Evolutionary conservation across 2,888 invertebrate species (phyloP), one percentile per base, ranked within the genome.

Genomic region (Cacoxenus indagator): DNA sequence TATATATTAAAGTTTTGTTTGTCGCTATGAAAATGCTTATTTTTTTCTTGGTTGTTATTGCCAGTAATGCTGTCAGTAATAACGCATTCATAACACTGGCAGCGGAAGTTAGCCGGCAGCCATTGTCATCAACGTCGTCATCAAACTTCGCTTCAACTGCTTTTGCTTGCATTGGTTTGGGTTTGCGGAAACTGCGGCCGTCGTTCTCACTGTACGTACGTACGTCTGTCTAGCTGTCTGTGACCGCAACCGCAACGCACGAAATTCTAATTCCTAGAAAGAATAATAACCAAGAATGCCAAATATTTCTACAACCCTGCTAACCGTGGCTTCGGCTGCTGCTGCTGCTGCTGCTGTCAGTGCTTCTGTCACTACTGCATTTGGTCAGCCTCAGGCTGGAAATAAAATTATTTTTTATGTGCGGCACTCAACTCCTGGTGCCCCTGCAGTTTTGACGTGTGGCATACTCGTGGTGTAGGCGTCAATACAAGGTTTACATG

Each of bases 341-440:
- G 48, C 27, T 17, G 26, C 26, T 59, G 31, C 8, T 45, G 45
- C 61, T 62, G 61, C 54, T n/a, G n/a, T n/a, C n/a, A n/a, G 5
- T 37, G 37, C 14, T 14, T 29, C 19, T 11, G 43, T 27, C 31
- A 17, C 31, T 45, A 26, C 43, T 62, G 61, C 55, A 55, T 19
- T 75, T 71, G 77, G 73, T 77, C 75, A 73, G 83, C 82, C 82
- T 77, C 71, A 75, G 83, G 82, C 83, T 76, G 72, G 75, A 75
- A 78, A 83, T 75, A 75, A 83, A 83, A 82, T 80, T 84, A 84
- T 84, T 81, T 83, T 84, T 80, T 73, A 78, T 81, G 77, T 76
- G 83, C 76, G 71, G 29, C 43, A 37, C 48, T 17, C 65, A 62
- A 29, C 26, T 55, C 26, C 55, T 26, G 55, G 1, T 37, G 8